Conservation (phyloP, 1,140 invertebrate species). For the Zaprionus vittiger region DNA sequence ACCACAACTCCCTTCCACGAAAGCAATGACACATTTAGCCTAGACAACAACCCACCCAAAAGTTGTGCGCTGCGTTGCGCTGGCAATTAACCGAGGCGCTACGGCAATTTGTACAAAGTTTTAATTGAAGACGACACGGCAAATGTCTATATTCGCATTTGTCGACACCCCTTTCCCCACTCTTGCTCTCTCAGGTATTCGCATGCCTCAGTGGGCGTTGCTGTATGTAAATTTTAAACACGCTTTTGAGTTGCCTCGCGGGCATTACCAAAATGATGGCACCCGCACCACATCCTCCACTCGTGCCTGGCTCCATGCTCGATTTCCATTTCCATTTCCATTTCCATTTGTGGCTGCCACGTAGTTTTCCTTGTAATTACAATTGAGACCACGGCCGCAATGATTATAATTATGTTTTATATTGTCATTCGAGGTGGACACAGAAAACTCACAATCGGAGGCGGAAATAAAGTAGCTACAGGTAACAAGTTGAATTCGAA, state of each 20-base stretch:
- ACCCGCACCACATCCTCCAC: constrained; percentile 10
- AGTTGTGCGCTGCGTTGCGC: constrained; percentile 28
- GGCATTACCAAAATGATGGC: constrained; percentile 55
- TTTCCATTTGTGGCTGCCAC: constrained; percentile 31
- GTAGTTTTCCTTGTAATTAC: constrained; percentile 78
- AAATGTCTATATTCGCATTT: constrained; percentile 52
- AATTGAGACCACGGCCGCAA: constrained; percentile 71
- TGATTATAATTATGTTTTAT: constrained; percentile 81
- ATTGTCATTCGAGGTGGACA: constrained; percentile 51
- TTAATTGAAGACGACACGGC: constrained; percentile 78
- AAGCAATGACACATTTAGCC: constrained; percentile 20
- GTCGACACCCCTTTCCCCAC: constrained; percentile 1
- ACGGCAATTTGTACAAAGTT: constrained; percentile 76
- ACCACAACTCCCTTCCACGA: neutral
- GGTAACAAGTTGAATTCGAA: constrained; percentile 63
- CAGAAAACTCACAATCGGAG: constrained; percentile 14
- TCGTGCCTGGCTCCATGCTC: neutral
- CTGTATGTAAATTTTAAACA: constrained; percentile 69
- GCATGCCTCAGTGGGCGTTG: constrained; percentile 55
- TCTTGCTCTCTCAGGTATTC: neutral
- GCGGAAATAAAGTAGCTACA: constrained; percentile 70
- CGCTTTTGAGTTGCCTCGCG: constrained; percentile 62
- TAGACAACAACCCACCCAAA: constrained; percentile 25
- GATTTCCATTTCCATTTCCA: constrained; percentile 36
- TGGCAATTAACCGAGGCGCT: constrained; percentile 70